Conservation (phyloP, 2,888 invertebrate species). For the Ectemnius cavifrons region DNA sequence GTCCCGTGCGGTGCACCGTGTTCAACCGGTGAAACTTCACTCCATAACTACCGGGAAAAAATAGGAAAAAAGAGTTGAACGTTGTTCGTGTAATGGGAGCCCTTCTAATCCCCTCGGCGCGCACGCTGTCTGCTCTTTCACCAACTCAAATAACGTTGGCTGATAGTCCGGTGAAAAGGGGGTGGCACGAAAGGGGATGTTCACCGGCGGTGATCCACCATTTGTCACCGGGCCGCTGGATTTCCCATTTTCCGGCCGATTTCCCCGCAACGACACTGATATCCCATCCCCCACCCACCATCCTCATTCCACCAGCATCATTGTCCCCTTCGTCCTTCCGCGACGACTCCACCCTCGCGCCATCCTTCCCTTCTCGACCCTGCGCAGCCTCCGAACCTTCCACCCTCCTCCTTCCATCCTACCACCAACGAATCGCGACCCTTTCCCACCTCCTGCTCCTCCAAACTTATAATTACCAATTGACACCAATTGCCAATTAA, state of each 20-base stretch:
- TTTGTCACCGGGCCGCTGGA: conserved; percentile 77
- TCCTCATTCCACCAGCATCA: conserved; percentile 32
- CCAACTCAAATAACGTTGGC: too few relatives aligned
- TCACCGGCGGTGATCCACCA: conserved; percentile 67
- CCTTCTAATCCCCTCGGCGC: too few relatives aligned
- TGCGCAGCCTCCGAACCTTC: neutral
- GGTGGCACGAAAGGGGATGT: too few relatives aligned
- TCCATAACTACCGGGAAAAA: too few relatives aligned
- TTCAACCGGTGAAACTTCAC: too few relatives aligned
- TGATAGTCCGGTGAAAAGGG: too few relatives aligned
- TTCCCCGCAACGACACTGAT: conserved; percentile 71
- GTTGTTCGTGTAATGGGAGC: too few relatives aligned
- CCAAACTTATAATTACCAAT: too few relatives aligned
- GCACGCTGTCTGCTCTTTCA: too few relatives aligned
- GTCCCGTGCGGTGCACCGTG: too few relatives aligned
- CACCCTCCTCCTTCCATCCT: neutral
- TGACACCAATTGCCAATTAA: too few relatives aligned
- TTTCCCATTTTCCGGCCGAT: conserved; percentile 78
- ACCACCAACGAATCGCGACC: neutral
- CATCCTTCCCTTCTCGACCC: neutral
- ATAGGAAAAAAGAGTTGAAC: too few relatives aligned
- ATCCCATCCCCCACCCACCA: conserved; percentile 56
- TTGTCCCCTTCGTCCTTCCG: conserved; percentile 19
- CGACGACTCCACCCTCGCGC: conserved; percentile 33
- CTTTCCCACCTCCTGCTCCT: neutral